Evolutionary conservation across 2,797 vertebrate species (phyloP), one percentile per base, ranked within the genome.

Genomic region (Acropternis orthonyx): DNA sequence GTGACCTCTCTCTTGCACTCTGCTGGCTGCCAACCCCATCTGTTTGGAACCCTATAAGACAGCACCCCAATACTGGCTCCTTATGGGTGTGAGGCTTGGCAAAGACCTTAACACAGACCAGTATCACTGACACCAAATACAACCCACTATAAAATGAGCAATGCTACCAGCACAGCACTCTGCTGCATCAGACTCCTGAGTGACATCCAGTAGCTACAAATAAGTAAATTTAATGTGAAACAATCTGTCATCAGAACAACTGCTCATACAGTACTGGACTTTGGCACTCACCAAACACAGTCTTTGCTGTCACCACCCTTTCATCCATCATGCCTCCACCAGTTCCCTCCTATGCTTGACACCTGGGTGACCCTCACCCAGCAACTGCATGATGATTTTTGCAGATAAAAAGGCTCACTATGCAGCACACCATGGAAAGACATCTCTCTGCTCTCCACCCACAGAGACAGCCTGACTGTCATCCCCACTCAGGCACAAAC

Each of bases 211-310:
- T 4, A 67, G 68, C 26, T 72, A 34, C 0, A 1, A 34, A 28
- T 52, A 49, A 34, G 23, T 23, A 28, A 13, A 49, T 69, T 66
- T 58, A 12, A 23, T 0, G 6, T 46, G 24, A 85, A 68, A 52
- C 17, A 15, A 28, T 5, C 6, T 4, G 0, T 0, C 1, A 8
- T 1, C 39, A 10, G 8, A 54, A 37, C 16, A 15, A 18, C 0
- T 4, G 24, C 12, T 43, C 19, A 13, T 13, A 19, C 1, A 34
- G 9, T 7, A 5, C 15, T 9, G 51, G 51, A 13, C 6, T 62
- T 22, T 2, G 36, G n/a, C 6, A 7, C 14, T 41, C 23, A 52
- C 12, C 46, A 51, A 27, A 61, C 4, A 19, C 44, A 13, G 30
- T 23, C 14, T 62, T 39, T 23, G 56, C 32, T 32, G 30, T 17